These are phyloP conservation scores for Lomographa bimaculata DNA, from an alignment of 2,888 invertebrate species.

Conservation along the genomic window DNA sequence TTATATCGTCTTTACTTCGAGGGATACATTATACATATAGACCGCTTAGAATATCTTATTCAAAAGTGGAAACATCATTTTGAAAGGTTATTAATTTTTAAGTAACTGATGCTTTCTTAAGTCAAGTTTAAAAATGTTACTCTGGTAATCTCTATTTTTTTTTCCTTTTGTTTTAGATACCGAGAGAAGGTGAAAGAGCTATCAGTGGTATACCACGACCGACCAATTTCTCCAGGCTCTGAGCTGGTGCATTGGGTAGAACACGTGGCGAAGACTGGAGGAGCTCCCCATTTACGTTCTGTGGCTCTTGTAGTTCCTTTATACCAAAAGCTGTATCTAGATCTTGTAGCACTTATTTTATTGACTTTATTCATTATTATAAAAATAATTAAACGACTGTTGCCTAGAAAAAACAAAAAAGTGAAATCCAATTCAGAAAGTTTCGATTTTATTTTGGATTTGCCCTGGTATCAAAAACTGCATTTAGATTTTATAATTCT, in stretches of 20 bases:
- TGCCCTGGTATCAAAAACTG: too few relatives aligned
- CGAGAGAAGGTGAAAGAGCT: conserved; percentile 44
- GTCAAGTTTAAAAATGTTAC: too few relatives aligned
- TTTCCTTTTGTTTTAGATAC: conserved; percentile 50
- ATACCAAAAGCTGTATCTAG: conserved; percentile 55
- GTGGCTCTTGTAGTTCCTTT: conserved; percentile 46
- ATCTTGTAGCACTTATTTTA: conserved; percentile 37
- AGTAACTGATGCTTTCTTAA: too few relatives aligned
- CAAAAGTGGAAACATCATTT: too few relatives aligned
- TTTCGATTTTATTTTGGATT: too few relatives aligned
- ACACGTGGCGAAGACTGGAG: conserved; percentile 52
- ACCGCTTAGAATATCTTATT: too few relatives aligned
- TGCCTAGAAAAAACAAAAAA: background rate
- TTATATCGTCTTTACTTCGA: too few relatives aligned
- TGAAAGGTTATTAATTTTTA: too few relatives aligned
- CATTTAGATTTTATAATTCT: too few relatives aligned
- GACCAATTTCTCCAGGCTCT: conserved; percentile 42
- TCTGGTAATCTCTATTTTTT: too few relatives aligned
- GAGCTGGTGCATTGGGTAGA: conserved; percentile 57
- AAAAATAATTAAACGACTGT: background rate
- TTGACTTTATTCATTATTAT: background rate
- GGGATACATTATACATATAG: too few relatives aligned
- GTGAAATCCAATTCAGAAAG: too few relatives aligned
- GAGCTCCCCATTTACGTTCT: conserved; percentile 54
- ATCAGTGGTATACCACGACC: conserved; percentile 53